Conservation (phyloP, 2,888 invertebrate genomes). For the Apamea crenata region DNA sequence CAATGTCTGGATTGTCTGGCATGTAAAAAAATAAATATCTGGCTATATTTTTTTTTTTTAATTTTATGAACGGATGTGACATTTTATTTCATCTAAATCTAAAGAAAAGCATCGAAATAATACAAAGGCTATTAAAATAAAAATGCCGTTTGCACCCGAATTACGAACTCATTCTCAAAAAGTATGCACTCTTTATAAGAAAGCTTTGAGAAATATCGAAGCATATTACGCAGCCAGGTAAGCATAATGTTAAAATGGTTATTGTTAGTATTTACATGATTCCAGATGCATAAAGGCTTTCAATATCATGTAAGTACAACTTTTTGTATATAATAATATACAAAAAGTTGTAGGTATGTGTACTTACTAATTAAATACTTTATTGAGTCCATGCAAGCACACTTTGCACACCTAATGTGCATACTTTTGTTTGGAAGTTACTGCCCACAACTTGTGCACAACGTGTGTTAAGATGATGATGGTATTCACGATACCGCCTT, state of each 20-base stretch:
- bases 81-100: neutral
- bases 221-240: conserved; percentile 90
- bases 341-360: no score
- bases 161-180: conserved; percentile 91
- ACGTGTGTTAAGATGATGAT: neutral
- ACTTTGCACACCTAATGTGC: no score
- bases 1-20: conserved; percentile 19
- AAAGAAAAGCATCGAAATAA: neutral
- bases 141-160: conserved; percentile 80
- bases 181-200: conserved; percentile 95
- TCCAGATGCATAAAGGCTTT: neutral
- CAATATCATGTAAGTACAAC: no score
- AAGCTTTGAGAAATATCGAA: conserved; percentile 92
- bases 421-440: neutral
- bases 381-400: neutral
- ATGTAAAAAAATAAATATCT: neutral
- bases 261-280: neutral
- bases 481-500: neutral
- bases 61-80: neutral
- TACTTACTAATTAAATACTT: neutral
- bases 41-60: neutral
- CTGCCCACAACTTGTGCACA: no score
- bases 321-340: no score
- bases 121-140: conserved; percentile 4
- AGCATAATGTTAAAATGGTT: conserved; percentile 26